phyloP scores from a whole-genome alignment of 1,140 invertebrate genomes.

The Procambarus virginalis region DNA sequence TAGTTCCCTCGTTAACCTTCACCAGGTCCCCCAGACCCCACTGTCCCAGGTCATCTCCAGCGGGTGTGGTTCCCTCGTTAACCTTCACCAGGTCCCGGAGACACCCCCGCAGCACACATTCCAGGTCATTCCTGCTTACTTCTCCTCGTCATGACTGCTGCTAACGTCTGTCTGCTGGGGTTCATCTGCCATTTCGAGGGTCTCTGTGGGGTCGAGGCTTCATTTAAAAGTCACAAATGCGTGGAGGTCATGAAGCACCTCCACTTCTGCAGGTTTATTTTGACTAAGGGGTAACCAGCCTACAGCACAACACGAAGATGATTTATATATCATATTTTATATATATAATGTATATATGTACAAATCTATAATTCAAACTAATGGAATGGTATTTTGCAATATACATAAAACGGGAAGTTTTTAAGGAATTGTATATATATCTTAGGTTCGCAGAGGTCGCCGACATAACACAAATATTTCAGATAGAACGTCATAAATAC shows the following conservation, averaged over 20 bases:
- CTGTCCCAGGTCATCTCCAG: too few relatives aligned
- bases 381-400: too few relatives aligned
- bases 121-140: slow-evolving; percentile 15
- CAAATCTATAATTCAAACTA: too few relatives aligned
- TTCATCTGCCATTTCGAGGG: slow-evolving; percentile 55
- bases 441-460: too few relatives aligned
- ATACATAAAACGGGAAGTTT: too few relatives aligned
- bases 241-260: background rate
- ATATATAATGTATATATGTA: too few relatives aligned
- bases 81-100: background rate
- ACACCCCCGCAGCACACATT: too few relatives aligned
- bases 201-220: slow-evolving; percentile 28
- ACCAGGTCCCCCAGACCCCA: too few relatives aligned
- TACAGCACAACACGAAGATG: background rate
- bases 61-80: background rate
- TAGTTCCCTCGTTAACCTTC: too few relatives aligned
- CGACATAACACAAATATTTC: too few relatives aligned
- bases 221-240: slow-evolving; percentile 32
- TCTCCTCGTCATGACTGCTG: slow-evolving; percentile 37
- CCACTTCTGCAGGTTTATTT: slow-evolving; percentile 14
- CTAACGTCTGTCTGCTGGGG: slow-evolving; percentile 27
- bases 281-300: slow-evolving; percentile 21
- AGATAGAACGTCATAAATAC: too few relatives aligned
- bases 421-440: too few relatives aligned
- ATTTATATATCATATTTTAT: background rate